A percentile compares a stretch with the other conserved stretches of the same genome.
Evolutionary conservation across 1,140 invertebrate genomes (phyloP).

Genomic region (Microplitis demolitor): DNA sequence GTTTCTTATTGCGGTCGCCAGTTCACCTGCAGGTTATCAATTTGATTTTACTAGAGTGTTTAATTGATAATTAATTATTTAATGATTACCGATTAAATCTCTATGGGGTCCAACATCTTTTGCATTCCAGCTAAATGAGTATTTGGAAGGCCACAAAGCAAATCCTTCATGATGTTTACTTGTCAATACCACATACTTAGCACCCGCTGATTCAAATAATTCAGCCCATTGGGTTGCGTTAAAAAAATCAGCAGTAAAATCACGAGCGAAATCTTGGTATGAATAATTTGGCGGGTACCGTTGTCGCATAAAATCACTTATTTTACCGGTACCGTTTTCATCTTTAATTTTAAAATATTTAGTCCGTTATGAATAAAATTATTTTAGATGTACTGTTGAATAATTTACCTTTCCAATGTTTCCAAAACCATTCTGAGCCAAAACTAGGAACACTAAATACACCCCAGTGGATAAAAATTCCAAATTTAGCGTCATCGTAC

Average conservation of each 20-base stretch:
- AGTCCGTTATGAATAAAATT: neutral
- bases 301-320: conserved; percentile 72
- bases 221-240: conserved; percentile 78
- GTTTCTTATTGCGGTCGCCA: conserved; percentile 72
- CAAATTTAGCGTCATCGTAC: conserved; percentile 90
- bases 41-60: neutral
- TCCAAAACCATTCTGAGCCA: conserved; percentile 89
- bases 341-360: conserved; percentile 30
- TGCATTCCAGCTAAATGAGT: conserved; percentile 90
- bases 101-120: conserved; percentile 82
- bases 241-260: conserved; percentile 84
- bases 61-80: neutral
- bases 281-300: conserved; percentile 81
- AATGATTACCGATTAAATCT: conserved; percentile 69
- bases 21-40: conserved; percentile 63
- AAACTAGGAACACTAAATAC: conserved; percentile 88
- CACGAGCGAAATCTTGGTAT: conserved; percentile 84
- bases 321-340: conserved; percentile 40
- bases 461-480: conserved; percentile 94
- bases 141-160: conserved; percentile 85
- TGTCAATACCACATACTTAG: conserved; percentile 88
- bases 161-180: conserved; percentile 95
- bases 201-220: conserved; percentile 76
- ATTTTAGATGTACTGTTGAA: neutral
- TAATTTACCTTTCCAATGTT: conserved; percentile 69